Evolutionary conservation across 1,140 invertebrate species (phyloP).

Genomic region (Calosoma granatense): DNA sequence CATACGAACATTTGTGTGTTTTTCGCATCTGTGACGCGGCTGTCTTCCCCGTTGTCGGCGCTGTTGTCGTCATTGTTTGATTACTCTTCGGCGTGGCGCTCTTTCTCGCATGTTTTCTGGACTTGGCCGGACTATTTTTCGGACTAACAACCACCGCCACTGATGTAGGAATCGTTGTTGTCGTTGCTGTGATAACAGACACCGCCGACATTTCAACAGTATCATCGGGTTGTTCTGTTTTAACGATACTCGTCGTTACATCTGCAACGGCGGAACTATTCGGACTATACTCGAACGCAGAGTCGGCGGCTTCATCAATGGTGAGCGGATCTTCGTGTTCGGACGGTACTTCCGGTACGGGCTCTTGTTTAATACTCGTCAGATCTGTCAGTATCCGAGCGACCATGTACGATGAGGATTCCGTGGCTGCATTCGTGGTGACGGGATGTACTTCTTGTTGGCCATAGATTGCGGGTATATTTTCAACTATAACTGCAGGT

Average conservation of each 20-base stretch:
- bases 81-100: neutral
- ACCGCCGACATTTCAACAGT: neutral
- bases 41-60: constrained; percentile 17
- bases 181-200: neutral
- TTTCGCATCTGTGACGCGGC: constrained; percentile 32
- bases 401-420: constrained; percentile 43
- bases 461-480: constrained; percentile 20
- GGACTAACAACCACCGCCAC: constrained; percentile 1
- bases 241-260: neutral
- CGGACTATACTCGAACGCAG: neutral
- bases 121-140: neutral
- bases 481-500: constrained; percentile 23
- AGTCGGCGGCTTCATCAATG: neutral
- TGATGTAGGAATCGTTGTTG: neutral
- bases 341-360: constrained; percentile 33
- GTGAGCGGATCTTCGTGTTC: constrained; percentile 15
- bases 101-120: neutral
- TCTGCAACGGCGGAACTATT: neutral
- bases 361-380: constrained; percentile 43
- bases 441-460: constrained; percentile 19
- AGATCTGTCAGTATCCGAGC: constrained; percentile 50
- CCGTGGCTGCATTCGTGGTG: constrained; percentile 16
- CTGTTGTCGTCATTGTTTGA: constrained; percentile 10
- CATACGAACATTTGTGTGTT: constrained; percentile 56
- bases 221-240: neutral